Percentiles rank a stretch among this genome's conserved stretches.
These are phyloP conservation scores for Coenonympha glycerion DNA, from an alignment of 2,888 invertebrate species.

Conservation along the genomic window DNA sequence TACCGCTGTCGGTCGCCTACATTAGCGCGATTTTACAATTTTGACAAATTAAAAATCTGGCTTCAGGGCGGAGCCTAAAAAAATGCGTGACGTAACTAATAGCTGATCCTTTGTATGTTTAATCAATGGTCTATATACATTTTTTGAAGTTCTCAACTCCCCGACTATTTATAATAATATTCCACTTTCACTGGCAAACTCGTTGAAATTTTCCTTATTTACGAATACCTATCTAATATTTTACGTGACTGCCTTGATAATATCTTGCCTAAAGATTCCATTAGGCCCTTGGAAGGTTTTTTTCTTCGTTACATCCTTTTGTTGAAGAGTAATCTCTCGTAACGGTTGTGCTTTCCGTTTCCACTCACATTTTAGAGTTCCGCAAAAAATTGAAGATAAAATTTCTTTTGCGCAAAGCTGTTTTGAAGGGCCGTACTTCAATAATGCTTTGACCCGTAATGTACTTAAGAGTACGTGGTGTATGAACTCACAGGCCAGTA, in stretches of 20 bases:
- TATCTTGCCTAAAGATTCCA: slow-evolving; percentile 42
- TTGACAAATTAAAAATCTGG: too few relatives aligned
- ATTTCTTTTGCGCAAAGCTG: not conserved
- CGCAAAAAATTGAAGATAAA: slow-evolving; percentile 19
- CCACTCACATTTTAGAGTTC: slow-evolving; percentile 42
- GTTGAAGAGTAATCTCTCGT: slow-evolving; percentile 59
- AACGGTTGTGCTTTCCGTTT: slow-evolving; percentile 58
- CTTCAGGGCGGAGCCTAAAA: too few relatives aligned
- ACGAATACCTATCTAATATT: slow-evolving; percentile 56
- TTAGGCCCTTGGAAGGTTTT: slow-evolving; percentile 48
- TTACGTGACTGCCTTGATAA: slow-evolving; percentile 60
- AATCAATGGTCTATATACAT: too few relatives aligned
- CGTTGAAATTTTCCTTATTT: slow-evolving; percentile 28
- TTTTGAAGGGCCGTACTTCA: too few relatives aligned
- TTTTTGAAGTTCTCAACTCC: not conserved
- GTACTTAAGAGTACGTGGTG: too few relatives aligned
- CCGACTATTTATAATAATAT: slow-evolving; percentile 6
- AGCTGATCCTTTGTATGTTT: too few relatives aligned
- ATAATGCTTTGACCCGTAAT: too few relatives aligned
- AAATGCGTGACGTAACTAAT: too few relatives aligned
- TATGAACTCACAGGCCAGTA: too few relatives aligned
- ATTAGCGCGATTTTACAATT: too few relatives aligned
- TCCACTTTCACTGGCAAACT: slow-evolving; percentile 8
- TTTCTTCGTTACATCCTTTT: slow-evolving; percentile 48
- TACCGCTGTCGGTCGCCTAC: too few relatives aligned